phyloP scores from a whole-genome alignment of 2,888 invertebrate species.

The Chesias legatella region DNA sequence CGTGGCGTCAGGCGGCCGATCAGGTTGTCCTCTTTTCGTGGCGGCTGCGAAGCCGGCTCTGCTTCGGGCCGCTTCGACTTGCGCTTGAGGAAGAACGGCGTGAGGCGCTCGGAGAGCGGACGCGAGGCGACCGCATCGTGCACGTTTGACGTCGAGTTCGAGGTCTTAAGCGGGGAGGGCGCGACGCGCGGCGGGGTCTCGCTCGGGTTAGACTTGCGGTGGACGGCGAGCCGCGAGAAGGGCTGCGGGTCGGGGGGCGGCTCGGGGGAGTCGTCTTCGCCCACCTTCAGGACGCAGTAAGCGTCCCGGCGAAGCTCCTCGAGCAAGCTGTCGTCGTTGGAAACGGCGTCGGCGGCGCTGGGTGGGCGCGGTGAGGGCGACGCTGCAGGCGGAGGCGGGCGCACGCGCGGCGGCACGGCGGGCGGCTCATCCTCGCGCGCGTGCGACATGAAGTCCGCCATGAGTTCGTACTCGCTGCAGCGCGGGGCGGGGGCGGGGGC shows the following conservation, averaged over 20 bases:
- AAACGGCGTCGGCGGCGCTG: constrained; percentile 50
- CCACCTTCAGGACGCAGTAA: constrained; percentile 65
- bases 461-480: constrained; percentile 69
- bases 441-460: constrained; percentile 64
- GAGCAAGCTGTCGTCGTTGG: constrained; percentile 68
- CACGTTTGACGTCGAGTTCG: constrained; percentile 71
- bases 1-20: constrained; percentile 69
- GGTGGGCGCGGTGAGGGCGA: constrained; percentile 43
- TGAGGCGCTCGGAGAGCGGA: constrained; percentile 64
- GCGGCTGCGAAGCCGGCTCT: constrained; percentile 28
- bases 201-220: constrained; percentile 72
- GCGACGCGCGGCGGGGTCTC: constrained; percentile 48
- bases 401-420: constrained; percentile 55
- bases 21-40: constrained; percentile 63
- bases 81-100: constrained; percentile 73
- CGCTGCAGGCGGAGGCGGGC: constrained; percentile 34
- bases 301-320: constrained; percentile 67
- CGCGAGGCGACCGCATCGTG: constrained; percentile 62
- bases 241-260: constrained; percentile 36
- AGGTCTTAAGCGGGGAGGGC: constrained; percentile 59
- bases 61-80: constrained; percentile 61
- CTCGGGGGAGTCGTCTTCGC: constrained; percentile 55
- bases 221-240: constrained; percentile 65
- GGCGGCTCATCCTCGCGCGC: constrained; percentile 52
- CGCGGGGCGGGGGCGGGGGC: constrained; percentile 35